A percentile compares a stretch with the other conserved stretches of the same genome.
phyloP scores from a whole-genome alignment of 1,140 invertebrate species.

The Chlorops oryzae region DNA sequence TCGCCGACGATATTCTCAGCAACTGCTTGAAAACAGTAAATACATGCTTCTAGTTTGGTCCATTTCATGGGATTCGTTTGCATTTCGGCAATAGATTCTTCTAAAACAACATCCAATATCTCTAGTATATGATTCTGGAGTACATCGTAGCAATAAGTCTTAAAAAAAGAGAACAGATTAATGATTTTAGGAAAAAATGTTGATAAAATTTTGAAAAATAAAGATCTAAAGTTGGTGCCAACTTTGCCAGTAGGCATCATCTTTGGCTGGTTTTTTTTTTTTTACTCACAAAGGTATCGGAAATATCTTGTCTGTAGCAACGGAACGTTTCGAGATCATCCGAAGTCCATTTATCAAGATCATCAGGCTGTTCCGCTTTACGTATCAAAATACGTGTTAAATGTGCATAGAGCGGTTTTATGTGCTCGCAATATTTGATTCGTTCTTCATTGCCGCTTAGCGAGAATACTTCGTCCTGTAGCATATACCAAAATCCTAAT shows the following conservation, averaged over 20 bases:
- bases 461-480: conserved; percentile 57
- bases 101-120: conserved; percentile 56
- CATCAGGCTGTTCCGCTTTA: conserved; percentile 44
- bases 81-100: conserved; percentile 50
- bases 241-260: too few species aligned
- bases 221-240: too few species aligned
- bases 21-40: conserved; percentile 76
- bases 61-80: conserved; percentile 46
- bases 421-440: conserved; percentile 37
- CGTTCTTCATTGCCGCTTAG: conserved; percentile 34
- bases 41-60: conserved; percentile 60
- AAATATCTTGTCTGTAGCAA: conserved; percentile 86
- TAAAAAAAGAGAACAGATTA: conserved; percentile 17
- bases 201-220: too few species aligned
- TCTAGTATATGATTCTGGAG: conserved; percentile 64
- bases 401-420: conserved; percentile 43
- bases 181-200: not conserved
- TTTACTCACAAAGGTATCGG: conserved; percentile 69
- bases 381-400: conserved; percentile 39
- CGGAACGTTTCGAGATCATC: conserved; percentile 82
- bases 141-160: conserved; percentile 79
- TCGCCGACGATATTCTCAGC: conserved; percentile 66
- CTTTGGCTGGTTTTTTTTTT: too few species aligned
- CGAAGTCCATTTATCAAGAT: conserved; percentile 46
- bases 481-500: conserved; percentile 84